phyloP scores from a whole-genome alignment of 2,113 vertebrate genomes.

The Lathamus discolor region DNA sequence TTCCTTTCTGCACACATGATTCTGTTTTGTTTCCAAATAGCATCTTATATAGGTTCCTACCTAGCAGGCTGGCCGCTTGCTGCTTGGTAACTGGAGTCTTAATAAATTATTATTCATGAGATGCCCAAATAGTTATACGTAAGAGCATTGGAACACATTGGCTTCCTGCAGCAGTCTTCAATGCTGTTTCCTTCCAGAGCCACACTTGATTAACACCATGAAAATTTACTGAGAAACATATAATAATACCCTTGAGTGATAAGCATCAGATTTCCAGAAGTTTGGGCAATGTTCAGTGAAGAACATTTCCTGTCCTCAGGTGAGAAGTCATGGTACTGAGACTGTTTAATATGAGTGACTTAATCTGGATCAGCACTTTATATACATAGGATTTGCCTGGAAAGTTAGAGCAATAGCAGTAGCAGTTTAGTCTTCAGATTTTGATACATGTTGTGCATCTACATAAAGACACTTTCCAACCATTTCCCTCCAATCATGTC shows the following conservation, averaged over 20 bases:
- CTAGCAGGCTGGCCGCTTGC: not conserved
- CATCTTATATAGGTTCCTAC: not conserved
- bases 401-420: not conserved
- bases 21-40: constrained; percentile 11
- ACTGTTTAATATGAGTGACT: not conserved
- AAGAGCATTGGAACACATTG: not conserved
- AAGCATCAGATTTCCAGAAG: not conserved
- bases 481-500: not conserved
- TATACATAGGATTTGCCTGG: not conserved
- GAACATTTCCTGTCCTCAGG: not conserved
- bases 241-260: not conserved
- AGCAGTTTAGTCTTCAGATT: not conserved
- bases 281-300: not conserved
- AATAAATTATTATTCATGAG: constrained; percentile 11
- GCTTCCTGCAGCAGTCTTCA: not conserved
- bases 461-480: not conserved
- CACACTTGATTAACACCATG: not conserved
- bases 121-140: not conserved
- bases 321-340: not conserved
- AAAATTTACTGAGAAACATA: not conserved
- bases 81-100: not conserved
- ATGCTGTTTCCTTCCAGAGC: not conserved
- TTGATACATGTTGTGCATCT: not conserved
- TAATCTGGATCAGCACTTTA: not conserved
- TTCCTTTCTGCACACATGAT: not conserved